Evolutionary conservation across 2,888 invertebrate species (phyloP), one percentile per base, ranked within the genome.

Genomic region (Sinelater perroti): DNA sequence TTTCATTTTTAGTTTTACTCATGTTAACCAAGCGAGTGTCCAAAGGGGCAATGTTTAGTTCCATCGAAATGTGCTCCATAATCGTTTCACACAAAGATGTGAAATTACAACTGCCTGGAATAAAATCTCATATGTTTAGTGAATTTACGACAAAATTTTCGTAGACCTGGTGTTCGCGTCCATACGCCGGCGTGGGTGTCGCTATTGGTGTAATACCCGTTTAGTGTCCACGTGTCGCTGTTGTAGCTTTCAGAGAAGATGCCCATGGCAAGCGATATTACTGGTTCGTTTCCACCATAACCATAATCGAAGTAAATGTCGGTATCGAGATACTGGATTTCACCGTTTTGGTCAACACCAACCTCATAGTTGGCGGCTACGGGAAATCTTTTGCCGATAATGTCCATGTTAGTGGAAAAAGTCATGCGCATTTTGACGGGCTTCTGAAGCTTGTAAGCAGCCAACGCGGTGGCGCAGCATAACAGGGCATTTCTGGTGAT

Each of bases 341-440:
- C 82, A 1, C 91, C 92, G 0, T 81, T 75, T 21, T 81, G 76
- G 66, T 86, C 80, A 0, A 86, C 82, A 2, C 83, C 87, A 7
- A 87, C 85, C 72, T 89, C 87, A 71, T 89, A 92, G 57, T 86
- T 84, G 2, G 81, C 77, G 4, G 80, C 81, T 38, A 81, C 79
- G 0, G 89, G 83, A 52, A 80, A 77, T 16, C 91, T 80, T 71
- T 88, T 90, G 1, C 92, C 92, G 0, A 87, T 68, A 2, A 84
- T 78, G 40, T 83, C 81, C 86, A 93, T 87, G 69, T 88, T 91
- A 11, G 86, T 83, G 68, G 88, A 87, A 50, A 94, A 79, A 16
- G 86, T 81, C 77, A 91, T 76, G 1, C 87, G 83, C 55, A 94
- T 83, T 13, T 90, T 83, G 0, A 90, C 87, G 0, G 93, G 91